A percentile compares a stretch with the other conserved stretches of the same genome.
Evolutionary conservation across 35 echinoderm and acorn worm species (phyloP).

Genomic region (Heliocidaris tuberculata): DNA sequence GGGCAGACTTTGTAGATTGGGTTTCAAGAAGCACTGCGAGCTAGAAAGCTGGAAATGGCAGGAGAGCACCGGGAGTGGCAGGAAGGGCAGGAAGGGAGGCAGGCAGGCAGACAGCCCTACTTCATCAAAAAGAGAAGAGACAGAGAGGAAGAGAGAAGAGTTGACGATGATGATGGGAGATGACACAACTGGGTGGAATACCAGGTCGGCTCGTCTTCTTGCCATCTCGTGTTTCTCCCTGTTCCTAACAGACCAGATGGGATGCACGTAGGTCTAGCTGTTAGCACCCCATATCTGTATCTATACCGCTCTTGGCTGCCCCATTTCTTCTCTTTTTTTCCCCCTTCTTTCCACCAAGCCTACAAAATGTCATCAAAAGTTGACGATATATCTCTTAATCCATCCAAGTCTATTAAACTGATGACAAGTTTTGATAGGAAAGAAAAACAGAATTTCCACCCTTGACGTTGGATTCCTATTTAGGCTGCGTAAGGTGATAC

Average conservation of each 20-base stretch:
- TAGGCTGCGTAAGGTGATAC: not conserved
- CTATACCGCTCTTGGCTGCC: conserved; percentile 22
- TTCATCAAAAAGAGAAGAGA: conserved; percentile 9
- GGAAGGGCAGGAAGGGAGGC: not conserved
- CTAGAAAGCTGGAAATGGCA: conserved; percentile 28
- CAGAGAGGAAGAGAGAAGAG: not conserved
- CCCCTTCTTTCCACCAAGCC: not conserved
- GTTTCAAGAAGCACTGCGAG: conserved; percentile 35
- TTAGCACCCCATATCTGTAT: conserved; percentile 38
- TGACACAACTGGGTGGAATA: conserved; percentile 35
- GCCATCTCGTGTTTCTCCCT: conserved; percentile 19
- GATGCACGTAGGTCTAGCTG: conserved; percentile 16
- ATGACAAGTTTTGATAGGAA: conserved; percentile 40
- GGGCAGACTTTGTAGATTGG: conserved; percentile 31
- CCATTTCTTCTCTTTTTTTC: not conserved
- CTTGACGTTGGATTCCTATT: not conserved
- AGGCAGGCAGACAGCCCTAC: not conserved
- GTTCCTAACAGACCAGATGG: conserved; percentile 19
- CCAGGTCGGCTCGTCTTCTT: conserved; percentile 31
- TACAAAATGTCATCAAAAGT: conserved; percentile 28
- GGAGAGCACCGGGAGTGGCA: conserved; percentile 30
- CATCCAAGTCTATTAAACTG: conserved; percentile 21
- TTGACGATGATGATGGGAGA: conserved; percentile 24
- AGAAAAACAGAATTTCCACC: not conserved
- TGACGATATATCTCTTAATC: conserved; percentile 42